Evolutionary conservation across 2,113 vertebrate genomes (phyloP), one percentile per base, ranked within the genome.

Genomic region (Tachysurus vachellii): DNA sequence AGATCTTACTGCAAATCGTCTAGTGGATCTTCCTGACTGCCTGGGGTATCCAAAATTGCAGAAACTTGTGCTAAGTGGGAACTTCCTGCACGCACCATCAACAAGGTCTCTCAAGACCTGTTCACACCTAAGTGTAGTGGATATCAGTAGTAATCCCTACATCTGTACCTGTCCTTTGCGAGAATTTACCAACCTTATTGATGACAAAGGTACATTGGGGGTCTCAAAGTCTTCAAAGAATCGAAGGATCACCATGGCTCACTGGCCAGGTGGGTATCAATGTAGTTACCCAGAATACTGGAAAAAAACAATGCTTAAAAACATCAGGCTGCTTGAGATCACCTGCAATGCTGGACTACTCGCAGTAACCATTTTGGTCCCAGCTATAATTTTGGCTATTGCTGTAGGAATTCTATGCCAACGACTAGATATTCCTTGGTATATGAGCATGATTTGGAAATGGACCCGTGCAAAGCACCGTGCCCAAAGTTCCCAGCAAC

Each of bases 401-500:
- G 44, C 0, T 0, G 5, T 94, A 87, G 83, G 92, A 79, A 84
- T 90, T 7, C 0, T 97, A 84, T 99, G 97, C 87, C 85, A 93
- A 70, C 91, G 56, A 79, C 89, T 97, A 59, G 98, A 99, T 1
- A 80, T 95, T 44, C 96, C 91, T 23, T 99, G 98, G 98, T 99
- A 98, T 83, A 64, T 94, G 4, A 88, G 94, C 68, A 99, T 98
- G 97, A 92, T 92, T 5, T 97, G 93, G 93, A 95, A 96, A 91
- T 99, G 97, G 97, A 94, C 95, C n/a, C 96, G 92, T 89, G 95
- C 94, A 2, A 97, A 96, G 91, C 95, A 88, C 36, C 93, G 96
- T 42, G 91, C 94, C 2, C 88, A 93, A 92, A 93, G 82, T 5
- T 2, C 0, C 8, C 85, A 85, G 0, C 16, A 90, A 19, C 87